Evolutionary conservation across 2,797 vertebrate species (phyloP), one percentile per base, ranked within the genome.

Genomic region (Furcifer pardalis): DNA sequence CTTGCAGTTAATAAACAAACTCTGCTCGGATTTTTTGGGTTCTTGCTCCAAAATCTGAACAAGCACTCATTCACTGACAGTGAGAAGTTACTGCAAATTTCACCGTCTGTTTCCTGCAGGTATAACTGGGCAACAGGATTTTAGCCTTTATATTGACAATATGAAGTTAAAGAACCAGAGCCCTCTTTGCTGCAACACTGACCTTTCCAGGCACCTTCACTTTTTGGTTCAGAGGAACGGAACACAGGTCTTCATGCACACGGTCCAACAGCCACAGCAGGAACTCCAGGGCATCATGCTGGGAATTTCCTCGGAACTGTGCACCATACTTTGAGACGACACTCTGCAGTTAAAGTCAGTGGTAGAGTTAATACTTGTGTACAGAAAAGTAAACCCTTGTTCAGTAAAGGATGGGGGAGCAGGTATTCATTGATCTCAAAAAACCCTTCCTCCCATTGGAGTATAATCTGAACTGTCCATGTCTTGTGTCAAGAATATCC

Each of bases 221-320:
- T 89, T 94, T 97, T 90, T 91, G 96, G 84, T 93, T 90, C 0
- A 91, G 85, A 63, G 94, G 94, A 7, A 78, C n/a, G 1, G 93
- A 77, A 12, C 96, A 97, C 93, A 97, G 96, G 84, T 99, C 98
- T 92, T 99, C 97, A 0, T 99, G 97, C 91, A 99, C 96, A 35
- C 96, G 93, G 86, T 99, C 98, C 94, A 99, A 94, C 81, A 99
- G 93, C 98, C 98, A 99, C 76, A 99, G 97, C 81, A 99, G 97
- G 94, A 99, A 99, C 94, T 99, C 98, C 40, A 99, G 95, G 84
- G 98, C 98, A 0, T 99, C 98, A 0, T 99, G 98, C 90, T 99
- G 98, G 12, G 97, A 96, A 32, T 98, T 98, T 73, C 98, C 98
- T 46, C 97, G 97, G 92, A 99, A 99, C 96, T 99, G 98, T 9